Evolutionary conservation across 2,888 invertebrate genomes (phyloP).

Genomic region (Taphrorychus bicolor): DNA sequence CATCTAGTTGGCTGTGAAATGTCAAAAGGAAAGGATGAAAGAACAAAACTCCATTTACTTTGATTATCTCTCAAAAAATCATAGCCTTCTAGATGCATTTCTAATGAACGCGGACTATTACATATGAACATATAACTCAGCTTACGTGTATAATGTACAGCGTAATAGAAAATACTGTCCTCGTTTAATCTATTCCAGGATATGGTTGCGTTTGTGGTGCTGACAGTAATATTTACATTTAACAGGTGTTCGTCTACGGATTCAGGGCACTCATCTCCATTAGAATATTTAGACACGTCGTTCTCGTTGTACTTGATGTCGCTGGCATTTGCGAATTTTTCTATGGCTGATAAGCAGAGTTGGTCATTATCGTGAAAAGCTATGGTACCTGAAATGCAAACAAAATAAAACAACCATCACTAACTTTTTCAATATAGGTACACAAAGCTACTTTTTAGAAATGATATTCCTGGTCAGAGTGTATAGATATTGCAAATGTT

Average conservation of each 20-base stretch:
- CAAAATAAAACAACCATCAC: neutral
- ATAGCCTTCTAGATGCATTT: no score
- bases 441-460: no score
- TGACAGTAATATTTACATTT: conserved; percentile 53
- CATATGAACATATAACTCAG: no score
- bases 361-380: conserved; percentile 82
- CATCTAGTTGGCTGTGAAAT: no score
- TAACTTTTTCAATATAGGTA: neutral
- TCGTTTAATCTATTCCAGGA: conserved; percentile 53
- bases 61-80: no score
- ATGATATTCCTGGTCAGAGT: no score
- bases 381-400: conserved; percentile 54
- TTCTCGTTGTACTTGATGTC: conserved; percentile 58
- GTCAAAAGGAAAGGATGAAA: no score
- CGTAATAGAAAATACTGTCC: conserved; percentile 57
- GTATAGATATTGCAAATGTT: no score
- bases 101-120: no score
- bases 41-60: no score
- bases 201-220: conserved; percentile 57
- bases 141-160: conserved; percentile 69
- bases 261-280: conserved; percentile 66
- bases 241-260: conserved; percentile 60
- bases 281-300: conserved; percentile 68
- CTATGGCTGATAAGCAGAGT: conserved; percentile 75
- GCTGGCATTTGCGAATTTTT: conserved; percentile 62